Conservation (phyloP, 2,888 invertebrate genomes). For the Sericinus montela region DNA sequence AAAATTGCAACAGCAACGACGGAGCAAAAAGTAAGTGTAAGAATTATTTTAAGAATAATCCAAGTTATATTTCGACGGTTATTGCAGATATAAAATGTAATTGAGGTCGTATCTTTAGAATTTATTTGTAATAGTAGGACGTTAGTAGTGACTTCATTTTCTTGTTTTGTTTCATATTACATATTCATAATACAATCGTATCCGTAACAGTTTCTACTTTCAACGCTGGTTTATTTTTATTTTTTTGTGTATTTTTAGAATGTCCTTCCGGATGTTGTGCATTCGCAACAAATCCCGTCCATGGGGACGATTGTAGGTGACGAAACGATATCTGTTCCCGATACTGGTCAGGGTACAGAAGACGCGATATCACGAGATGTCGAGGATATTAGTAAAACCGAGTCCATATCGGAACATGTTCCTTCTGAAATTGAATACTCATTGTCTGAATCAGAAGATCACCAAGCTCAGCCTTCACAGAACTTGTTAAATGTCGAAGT, state of each 20-base stretch:
- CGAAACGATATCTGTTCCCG: constrained; percentile 38
- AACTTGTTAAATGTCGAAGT: constrained; percentile 38
- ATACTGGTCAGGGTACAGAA: constrained; percentile 33
- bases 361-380: constrained; percentile 30
- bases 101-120: not conserved
- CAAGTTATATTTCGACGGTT: constrained; percentile 16
- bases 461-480: constrained; percentile 29
- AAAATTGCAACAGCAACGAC: constrained; percentile 44
- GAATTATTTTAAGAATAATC: constrained; percentile 19
- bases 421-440: constrained; percentile 60
- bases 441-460: constrained; percentile 45
- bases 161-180: not conserved
- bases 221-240: constrained; percentile 30
- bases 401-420: constrained; percentile 69
- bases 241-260: constrained; percentile 76
- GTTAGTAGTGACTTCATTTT: not conserved
- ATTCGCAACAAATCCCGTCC: constrained; percentile 68
- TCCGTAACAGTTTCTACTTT: constrained; percentile 18
- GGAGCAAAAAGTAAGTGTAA: constrained; percentile 55
- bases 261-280: constrained; percentile 76
- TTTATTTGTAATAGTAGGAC: not conserved
- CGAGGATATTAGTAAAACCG: constrained; percentile 50
- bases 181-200: not conserved
- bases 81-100: constrained; percentile 22
- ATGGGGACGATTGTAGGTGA: constrained; percentile 43